Evolutionary conservation across 2,888 invertebrate genomes (phyloP), one percentile per base, ranked within the genome.

Genomic region (Timema podura): DNA sequence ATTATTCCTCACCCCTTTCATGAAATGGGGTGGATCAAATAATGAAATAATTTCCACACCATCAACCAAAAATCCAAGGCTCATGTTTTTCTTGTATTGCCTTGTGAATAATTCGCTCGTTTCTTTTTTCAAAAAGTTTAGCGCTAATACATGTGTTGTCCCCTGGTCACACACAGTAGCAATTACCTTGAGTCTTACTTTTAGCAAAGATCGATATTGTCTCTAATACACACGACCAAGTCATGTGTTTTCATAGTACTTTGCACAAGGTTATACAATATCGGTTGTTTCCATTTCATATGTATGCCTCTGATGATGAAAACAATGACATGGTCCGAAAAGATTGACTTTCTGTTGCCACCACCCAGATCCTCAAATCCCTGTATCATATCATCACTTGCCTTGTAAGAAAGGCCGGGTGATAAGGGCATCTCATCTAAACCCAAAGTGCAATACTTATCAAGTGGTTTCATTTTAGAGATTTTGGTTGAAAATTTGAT

Each of bases 121-220:
- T 16, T 59, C 59, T 59, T 59, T 11, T 6, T 44, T 6, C 30
- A 59, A 59, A 59, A 44, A 59, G 11, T 59, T 59, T 16, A 59
- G 6, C 7, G 59, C 59, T 15, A 44, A 16, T 44, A 59, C 59
- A 59, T 59, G 16, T 59, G 59, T 16, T 5, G 59, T 5, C 8
- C 59, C 59, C 11, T 59, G 59, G 16, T 59, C 59, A 15, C 59
- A 59, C 7, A 59, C 59, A 5, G 59, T 59, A 44, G 59, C 59
- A 5, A 15, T 15, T 5, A 59, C 59, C 11, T 59, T 6, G 5
- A 59, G 59, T 6, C 59, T 44, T 16, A 11, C 11, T 16, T 59
- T 59, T 16, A 11, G 16, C 59, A 59, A 59, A 5, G 30, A 6
- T 11, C 30, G 15, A 16, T 59, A 15, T 44, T 59, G 5, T 16